Evolutionary conservation across 1,140 invertebrate genomes (phyloP).

Genomic region (Dysdera silvatica): DNA sequence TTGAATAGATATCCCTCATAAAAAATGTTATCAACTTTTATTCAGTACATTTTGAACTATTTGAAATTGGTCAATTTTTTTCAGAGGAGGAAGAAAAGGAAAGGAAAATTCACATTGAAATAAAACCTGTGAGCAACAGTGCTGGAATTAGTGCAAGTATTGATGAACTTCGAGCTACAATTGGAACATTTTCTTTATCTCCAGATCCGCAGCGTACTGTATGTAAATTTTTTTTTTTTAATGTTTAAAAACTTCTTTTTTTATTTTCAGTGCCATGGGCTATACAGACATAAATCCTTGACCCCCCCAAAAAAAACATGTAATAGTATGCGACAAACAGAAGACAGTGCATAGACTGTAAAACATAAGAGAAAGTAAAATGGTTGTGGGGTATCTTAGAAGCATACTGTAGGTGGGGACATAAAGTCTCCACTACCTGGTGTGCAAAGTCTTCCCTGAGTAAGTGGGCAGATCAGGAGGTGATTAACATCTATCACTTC

Average conservation of each 20-base stretch:
- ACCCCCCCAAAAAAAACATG: too few relatives aligned
- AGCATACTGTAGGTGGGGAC: too few relatives aligned
- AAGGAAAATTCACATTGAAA: slow-evolving; percentile 85
- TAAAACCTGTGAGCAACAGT: slow-evolving; percentile 85
- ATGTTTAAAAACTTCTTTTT: neutral
- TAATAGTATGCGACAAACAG: too few relatives aligned
- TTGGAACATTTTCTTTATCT: slow-evolving; percentile 81
- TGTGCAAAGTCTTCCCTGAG: too few relatives aligned
- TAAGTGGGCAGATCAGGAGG: too few relatives aligned
- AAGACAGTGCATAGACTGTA: too few relatives aligned
- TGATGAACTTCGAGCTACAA: slow-evolving; percentile 83
- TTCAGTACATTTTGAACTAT: neutral
- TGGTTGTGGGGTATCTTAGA: too few relatives aligned
- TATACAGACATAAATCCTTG: too few relatives aligned
- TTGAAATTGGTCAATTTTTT: slow-evolving; percentile 22
- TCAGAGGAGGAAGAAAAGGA: slow-evolving; percentile 65
- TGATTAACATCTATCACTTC: too few relatives aligned
- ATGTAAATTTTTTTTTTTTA: slow-evolving; percentile 33
- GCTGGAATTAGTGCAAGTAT: slow-evolving; percentile 80
- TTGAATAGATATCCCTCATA: neutral
- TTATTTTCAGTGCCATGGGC: too few relatives aligned
- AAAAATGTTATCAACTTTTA: neutral
- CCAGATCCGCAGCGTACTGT: slow-evolving; percentile 55
- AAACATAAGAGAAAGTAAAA: too few relatives aligned
- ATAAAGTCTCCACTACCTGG: too few relatives aligned